Base-by-base conservation (phyloP, 2,888 invertebrate genomes). In the Drosophila tanythrix region DNA sequence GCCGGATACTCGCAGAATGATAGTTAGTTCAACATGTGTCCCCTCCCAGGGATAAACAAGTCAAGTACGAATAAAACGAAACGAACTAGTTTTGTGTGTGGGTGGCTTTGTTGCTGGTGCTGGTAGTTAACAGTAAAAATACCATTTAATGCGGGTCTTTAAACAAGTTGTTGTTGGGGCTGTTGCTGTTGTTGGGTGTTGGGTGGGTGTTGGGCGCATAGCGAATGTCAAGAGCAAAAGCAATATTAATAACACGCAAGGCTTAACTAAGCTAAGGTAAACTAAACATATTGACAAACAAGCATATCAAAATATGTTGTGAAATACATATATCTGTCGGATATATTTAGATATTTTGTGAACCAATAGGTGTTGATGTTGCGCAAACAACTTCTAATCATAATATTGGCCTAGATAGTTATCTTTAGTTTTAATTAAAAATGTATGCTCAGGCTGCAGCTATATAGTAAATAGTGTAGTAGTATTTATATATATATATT, bases 221-320 rank as follows among this genome's bases (percentile, higher is more conserved):
- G 35, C 52, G 38, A 69, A 76, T 81, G 79, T 81, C 81, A 85
- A 83, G 81, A 70, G 79, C 79, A 82, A 33, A 25, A 59, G 65
- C 57, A 52, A 55, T 38, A 53, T 63, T 70, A 67, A 69, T 51
- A 74, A 29, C 87, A 84, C 75, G 86, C 82, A 75, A 69, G 55
- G 73, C 50, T 21, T 65, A 65, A 66, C 63, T 65, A 40, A 55
- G 68, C 48, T 29, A 56, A 78, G 71, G 65, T 57, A 70, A 68
- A 74, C 53, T 70, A 27, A 4, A 7, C 13, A 40, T 18, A 43
- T 38, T 8, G 15, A 38, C 18, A 38, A 38, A 8, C 18, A 25
- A 11, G 13, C 21, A 21, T 21, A 43, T 7, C 6, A 13, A 43
- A 21, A 51, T 18, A 53, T 40, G 31, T 43, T 33, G 25, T 48